Percentiles rank a stretch among this genome's conserved stretches.
Conservation (phyloP, 2,797 vertebrate genomes). For the Spinibarbus caldwelli region DNA sequence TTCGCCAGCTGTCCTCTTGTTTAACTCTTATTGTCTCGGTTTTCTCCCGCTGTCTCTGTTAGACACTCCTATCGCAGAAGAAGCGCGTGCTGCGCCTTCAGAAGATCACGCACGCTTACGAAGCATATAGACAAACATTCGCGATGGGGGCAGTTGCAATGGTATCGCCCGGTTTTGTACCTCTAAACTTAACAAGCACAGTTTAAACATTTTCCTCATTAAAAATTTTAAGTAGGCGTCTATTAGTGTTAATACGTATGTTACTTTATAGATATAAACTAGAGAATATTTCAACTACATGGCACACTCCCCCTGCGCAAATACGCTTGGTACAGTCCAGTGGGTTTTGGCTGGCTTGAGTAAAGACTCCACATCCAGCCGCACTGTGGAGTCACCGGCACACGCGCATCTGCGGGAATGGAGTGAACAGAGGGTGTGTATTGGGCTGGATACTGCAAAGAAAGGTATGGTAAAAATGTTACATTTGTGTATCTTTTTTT, state of each 20-base stretch:
- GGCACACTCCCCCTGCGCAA: not conserved
- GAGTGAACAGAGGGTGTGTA: conserved; percentile 40
- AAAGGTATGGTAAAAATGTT: conserved; percentile 10
- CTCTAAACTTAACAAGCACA: not conserved
- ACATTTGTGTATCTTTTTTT: not conserved
- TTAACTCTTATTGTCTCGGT: conserved; percentile 56
- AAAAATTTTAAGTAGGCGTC: rapidly evolving
- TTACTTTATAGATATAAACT: not conserved
- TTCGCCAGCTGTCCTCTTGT: conserved; percentile 72
- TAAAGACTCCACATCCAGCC: conserved; percentile 39
- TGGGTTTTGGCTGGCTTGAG: conserved; percentile 70
- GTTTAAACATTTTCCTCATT: rapidly evolving
- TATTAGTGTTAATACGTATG: not conserved
- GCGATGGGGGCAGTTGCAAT: not conserved
- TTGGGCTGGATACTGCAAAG: conserved; percentile 11
- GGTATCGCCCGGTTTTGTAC: not conserved
- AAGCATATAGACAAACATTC: conserved; percentile 30
- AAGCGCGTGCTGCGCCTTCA: conserved; percentile 68
- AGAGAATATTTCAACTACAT: too few relatives aligned
- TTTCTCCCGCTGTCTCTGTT: conserved; percentile 64
- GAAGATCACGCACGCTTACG: conserved; percentile 24
- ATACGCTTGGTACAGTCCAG: conserved; percentile 59
- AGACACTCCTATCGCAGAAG: conserved; percentile 28
- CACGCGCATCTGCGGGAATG: conserved; percentile 32
- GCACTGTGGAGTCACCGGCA: conserved; percentile 30